phyloP scores from a whole-genome alignment of 2,888 invertebrate species.

The Steromphala cineraria region DNA sequence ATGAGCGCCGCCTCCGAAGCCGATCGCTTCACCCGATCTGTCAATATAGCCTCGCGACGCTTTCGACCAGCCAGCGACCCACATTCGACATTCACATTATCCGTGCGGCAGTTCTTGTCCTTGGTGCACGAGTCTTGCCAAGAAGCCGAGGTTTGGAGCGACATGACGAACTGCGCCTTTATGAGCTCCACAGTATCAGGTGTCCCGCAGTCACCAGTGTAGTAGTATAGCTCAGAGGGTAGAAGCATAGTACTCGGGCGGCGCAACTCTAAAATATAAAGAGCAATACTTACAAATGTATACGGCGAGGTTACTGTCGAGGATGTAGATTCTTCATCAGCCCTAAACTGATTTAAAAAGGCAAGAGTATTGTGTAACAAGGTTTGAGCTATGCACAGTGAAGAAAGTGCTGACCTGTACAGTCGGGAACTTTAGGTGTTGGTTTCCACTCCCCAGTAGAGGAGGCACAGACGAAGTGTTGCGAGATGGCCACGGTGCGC shows the following conservation, averaged over 20 bases:
- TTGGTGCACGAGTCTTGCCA: background rate
- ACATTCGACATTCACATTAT: slow-evolving; percentile 11
- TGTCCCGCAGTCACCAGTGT: background rate
- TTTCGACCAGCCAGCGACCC: background rate
- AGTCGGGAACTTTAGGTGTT: slow-evolving; percentile 12
- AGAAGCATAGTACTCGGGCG: background rate
- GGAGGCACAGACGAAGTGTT: background rate
- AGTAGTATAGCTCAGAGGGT: slow-evolving; percentile 14
- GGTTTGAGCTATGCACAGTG: too few relatives aligned
- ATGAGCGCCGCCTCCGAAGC: background rate
- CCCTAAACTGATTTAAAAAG: too few relatives aligned
- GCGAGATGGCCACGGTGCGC: background rate
- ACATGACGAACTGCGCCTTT: slow-evolving; percentile 1
- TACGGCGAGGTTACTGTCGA: too few relatives aligned
- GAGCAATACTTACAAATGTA: too few relatives aligned
- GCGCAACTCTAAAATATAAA: background rate
- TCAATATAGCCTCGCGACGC: background rate
- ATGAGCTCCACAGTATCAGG: background rate
- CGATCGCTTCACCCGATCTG: background rate
- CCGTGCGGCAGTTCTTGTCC: background rate
- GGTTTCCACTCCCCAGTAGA: slow-evolving; percentile 4
- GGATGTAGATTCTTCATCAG: too few relatives aligned
- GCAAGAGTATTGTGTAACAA: too few relatives aligned
- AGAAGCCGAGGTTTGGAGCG: background rate
- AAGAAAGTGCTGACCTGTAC: background rate